Conservation (phyloP, 2,113 vertebrate genomes). For the Istiophorus platypterus region DNA sequence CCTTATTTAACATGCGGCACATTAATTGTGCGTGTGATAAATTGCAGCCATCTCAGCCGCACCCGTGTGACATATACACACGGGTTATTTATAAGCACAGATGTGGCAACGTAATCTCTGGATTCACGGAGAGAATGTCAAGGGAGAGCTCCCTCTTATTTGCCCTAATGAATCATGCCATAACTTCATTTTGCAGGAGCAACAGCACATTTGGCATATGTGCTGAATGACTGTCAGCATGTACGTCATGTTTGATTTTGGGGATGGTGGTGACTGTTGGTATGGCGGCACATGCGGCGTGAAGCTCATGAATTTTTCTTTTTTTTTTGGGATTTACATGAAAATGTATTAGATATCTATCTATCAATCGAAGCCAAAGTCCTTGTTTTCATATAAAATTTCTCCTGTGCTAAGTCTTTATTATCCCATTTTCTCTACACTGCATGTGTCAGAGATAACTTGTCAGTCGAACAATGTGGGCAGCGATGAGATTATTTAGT, state of each 20-base stretch:
- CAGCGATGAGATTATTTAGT: background rate
- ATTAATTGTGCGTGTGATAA: slow-evolving; percentile 74
- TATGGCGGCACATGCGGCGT: background rate
- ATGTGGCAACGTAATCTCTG: slow-evolving; percentile 65
- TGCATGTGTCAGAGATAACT: background rate
- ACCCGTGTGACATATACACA: slow-evolving; percentile 65
- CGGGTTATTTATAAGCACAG: slow-evolving; percentile 67
- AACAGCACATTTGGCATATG: slow-evolving; percentile 17
- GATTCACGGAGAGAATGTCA: slow-evolving; percentile 60
- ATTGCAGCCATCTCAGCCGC: slow-evolving; percentile 61
- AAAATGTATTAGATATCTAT: background rate
- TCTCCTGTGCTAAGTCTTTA: background rate
- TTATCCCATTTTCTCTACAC: background rate
- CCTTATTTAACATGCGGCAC: slow-evolving; percentile 53
- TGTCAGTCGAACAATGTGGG: background rate
- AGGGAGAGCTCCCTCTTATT: slow-evolving; percentile 48
- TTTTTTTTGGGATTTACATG: slow-evolving; percentile 11
- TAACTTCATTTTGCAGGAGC: slow-evolving; percentile 60
- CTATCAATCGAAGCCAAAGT: background rate
- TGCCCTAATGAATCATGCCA: slow-evolving; percentile 64
- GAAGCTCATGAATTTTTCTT: slow-evolving; percentile 15
- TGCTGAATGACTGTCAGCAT: slow-evolving; percentile 30
- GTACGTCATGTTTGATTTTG: slow-evolving; percentile 46
- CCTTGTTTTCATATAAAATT: background rate
- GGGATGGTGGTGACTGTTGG: slow-evolving; percentile 9